These are phyloP conservation scores for Drosophila fuyamai DNA, from an alignment of 1,140 invertebrate genomes.

Conservation along the genomic window DNA sequence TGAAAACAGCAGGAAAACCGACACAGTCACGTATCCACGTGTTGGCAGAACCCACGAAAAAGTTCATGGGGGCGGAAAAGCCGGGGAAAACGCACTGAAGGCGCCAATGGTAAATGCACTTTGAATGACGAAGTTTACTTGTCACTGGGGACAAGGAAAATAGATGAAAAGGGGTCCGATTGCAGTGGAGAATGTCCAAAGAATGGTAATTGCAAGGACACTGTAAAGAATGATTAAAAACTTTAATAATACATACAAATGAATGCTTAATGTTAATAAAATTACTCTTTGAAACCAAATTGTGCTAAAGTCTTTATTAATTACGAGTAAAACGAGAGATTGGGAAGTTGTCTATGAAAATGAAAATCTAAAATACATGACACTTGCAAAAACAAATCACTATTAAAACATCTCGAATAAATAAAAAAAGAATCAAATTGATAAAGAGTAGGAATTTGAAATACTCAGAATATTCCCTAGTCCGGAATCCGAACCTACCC, in stretches of 20 bases:
- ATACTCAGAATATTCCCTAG: neutral
- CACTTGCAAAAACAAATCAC: neutral
- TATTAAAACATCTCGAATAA: slow-evolving; percentile 11
- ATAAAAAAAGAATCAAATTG: slow-evolving; percentile 4
- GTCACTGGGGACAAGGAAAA: slow-evolving; percentile 25
- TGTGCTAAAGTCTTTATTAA: too few relatives aligned
- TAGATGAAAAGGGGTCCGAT: neutral
- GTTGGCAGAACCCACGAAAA: slow-evolving; percentile 31
- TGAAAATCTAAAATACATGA: too few relatives aligned
- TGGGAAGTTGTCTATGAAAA: too few relatives aligned
- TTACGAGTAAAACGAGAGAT: too few relatives aligned
- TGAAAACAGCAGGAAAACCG: slow-evolving; percentile 37
- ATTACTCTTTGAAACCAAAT: too few relatives aligned
- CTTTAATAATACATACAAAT: too few relatives aligned
- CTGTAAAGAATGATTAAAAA: too few relatives aligned
- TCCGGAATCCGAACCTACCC: slow-evolving; percentile 23
- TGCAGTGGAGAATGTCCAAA: slow-evolving; percentile 8
- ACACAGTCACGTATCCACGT: slow-evolving; percentile 56
- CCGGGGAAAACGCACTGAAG: slow-evolving; percentile 5
- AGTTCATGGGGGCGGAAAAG: neutral
- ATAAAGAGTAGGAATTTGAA: neutral
- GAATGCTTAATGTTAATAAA: too few relatives aligned
- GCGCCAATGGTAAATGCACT: slow-evolving; percentile 46
- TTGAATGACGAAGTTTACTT: slow-evolving; percentile 43
- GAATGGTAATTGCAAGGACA: slow-evolving; percentile 12